Base-by-base conservation (phyloP, 2,888 invertebrate genomes). In the Andrena hattorfiana region DNA sequence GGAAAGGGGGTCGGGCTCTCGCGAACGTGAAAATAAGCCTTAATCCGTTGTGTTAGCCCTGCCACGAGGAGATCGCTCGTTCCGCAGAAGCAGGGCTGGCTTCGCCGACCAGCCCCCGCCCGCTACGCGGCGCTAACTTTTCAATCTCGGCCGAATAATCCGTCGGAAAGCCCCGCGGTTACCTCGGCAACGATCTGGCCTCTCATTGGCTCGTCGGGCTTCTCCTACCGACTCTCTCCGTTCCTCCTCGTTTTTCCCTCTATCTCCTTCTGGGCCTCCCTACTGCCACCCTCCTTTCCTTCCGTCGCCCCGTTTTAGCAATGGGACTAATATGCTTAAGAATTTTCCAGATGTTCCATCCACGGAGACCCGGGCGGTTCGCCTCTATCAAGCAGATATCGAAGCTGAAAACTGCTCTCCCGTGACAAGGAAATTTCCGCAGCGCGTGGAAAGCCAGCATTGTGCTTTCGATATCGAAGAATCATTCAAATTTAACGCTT, bases 91-190 rank as follows among this genome's bases (percentile, higher is more conserved):
- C 81, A 80, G 77, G 76, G 83, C 76, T 83, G 84, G 80, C 77
- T 83, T 60, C 77, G 76, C 64, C 83, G 72, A 68, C 80, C 60
- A 83, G 63, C 79, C 75, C 74, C 80, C 80, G 71, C 76, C 74
- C 48, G 69, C 75, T 20, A 20, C 76, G 35, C 87, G 85, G 82
- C 86, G 89, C 87, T 93, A 94, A 93, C 94, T 94, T 94, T 93
- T 93, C 94, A 93, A 94, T 94, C 90, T 94, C 93, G 92, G 91
- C 92, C 93, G 93, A 93, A 93, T 93, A 92, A 93, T 93, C 91
- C 89, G 89, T 87, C 87, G 85, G 88, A 85, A 89, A 89, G 85
- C 90, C 90, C 90, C 87, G 87, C 90, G 91, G 94, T 94, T 93
- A 92, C 93, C 94, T 92, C 91, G 93, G 93, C 93, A 94, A 94